Base-by-base conservation (phyloP, 2,888 invertebrate species). In the Mechanitis mazaeus region DNA sequence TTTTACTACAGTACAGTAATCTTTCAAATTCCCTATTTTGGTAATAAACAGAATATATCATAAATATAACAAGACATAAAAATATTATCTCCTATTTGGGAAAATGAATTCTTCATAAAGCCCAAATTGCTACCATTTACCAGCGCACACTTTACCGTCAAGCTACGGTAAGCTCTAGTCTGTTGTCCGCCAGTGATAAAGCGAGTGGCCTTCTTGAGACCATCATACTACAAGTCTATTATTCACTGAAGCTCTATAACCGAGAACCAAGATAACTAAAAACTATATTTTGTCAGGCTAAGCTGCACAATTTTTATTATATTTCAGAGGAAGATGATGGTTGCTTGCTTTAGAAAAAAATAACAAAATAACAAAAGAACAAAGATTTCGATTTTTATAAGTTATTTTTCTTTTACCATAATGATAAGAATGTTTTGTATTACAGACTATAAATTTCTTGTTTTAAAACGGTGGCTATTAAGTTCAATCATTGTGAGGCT, bases 131-230 rank as follows among this genome's bases (percentile, higher is more conserved):
- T 72, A 71, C 75, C 72, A 78, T 82, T 83, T 79, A 77, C 80
- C 74, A 68, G 69, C 68, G 70, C 71, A 75, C 75, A 64, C 75
- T 79, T 78, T 74, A 69, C 74, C 71, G 73, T 72, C 74, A 72
- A 81, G 79, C 81, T 74, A 74, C 74, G 65, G 75, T 84, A 85
- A 86, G 83, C 78, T 76, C 70, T 69, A 75, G 75, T 75, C 78
- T 79, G 79, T 83, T 86, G 88, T 83, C 80, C 85, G 75, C 81
- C 75, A 80, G 81, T 81, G 88, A 88, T 78, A 88, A 87, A 87
- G 80, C 76, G 80, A 77, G 75, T 74, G 77, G 81, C 79, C 65
- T 63, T 60, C 67, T 64, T 65, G 46, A 58, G 47, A 58, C 35
- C 45, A 61, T 50, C 50, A 31, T 28, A 50, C 50, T 50, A 50